Percentiles rank a stretch among this genome's conserved stretches.
Conservation (phyloP, 1,140 invertebrate genomes). For the Pinna nobilis region DNA sequence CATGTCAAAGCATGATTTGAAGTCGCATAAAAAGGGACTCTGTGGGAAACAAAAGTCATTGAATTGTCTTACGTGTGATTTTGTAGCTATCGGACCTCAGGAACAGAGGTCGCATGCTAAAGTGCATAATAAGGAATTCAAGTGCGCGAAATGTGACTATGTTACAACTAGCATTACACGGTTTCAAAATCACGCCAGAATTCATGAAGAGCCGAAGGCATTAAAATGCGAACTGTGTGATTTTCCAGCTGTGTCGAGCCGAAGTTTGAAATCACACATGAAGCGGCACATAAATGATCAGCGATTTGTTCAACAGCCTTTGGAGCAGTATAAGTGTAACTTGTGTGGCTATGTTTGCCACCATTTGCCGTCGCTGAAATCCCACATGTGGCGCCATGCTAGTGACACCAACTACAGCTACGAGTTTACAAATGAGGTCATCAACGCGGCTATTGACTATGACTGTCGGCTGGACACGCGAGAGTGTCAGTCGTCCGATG, state of each 20-base stretch:
- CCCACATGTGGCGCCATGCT: constrained; percentile 75
- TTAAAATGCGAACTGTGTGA: constrained; percentile 71
- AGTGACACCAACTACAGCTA: constrained; percentile 72
- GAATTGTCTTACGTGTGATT: constrained; percentile 43
- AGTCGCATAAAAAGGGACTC: constrained; percentile 49
- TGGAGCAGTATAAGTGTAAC: constrained; percentile 74
- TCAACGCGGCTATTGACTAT: constrained; percentile 73
- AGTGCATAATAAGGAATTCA: constrained; percentile 48
- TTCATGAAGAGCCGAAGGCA: constrained; percentile 53
- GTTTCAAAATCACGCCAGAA: constrained; percentile 49
- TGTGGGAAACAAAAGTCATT: constrained; percentile 40
- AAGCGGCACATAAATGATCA: constrained; percentile 73
- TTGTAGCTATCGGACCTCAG: constrained; percentile 33
- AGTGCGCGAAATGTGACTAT: constrained; percentile 60
- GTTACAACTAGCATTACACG: constrained; percentile 43
- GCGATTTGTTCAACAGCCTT: constrained; percentile 71
- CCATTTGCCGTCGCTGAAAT: constrained; percentile 73
- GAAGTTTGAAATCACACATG: constrained; percentile 74
- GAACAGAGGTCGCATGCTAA: constrained; percentile 45
- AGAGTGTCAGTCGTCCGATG: constrained; percentile 50
- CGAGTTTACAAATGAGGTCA: constrained; percentile 72
- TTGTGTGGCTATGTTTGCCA: constrained; percentile 75
- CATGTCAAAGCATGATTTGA: constrained; percentile 51
- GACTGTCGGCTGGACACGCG: constrained; percentile 60
- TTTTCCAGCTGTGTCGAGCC: constrained; percentile 68